Base-by-base conservation (phyloP, 2,888 invertebrate species). In the Amphipoea oculea region DNA sequence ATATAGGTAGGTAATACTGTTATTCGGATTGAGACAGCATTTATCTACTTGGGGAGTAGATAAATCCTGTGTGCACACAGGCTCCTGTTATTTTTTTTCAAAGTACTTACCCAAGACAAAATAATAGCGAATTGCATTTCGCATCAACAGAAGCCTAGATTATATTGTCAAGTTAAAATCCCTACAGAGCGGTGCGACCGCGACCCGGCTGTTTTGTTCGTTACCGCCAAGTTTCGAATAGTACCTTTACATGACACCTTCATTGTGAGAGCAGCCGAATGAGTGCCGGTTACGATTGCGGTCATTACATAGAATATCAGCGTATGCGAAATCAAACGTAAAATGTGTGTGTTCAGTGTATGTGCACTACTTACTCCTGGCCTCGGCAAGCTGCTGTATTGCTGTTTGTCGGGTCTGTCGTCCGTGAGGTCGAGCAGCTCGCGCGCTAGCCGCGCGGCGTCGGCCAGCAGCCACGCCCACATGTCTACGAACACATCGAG, bases 401-500 rank as follows among this genome's bases (percentile, higher is more conserved):
- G 96, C 84, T 96, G 97, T 86, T 96, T 97, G 89, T 96, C 96
- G 29, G 96, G 95, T 77, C 95, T 92, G 70, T 96, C 96, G 94
- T 98, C 97, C 92, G 98, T 98, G 88, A 98, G 96, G 96, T 99
- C 98, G 92, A 99, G 97, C 73, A 99, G 98, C 93, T 99, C 99
- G 93, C 99, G 98, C 62, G 99, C 99, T 83, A 99, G 98, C 45
- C 98, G 97, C 75, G 98, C 98, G n/a, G 99, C 98, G 94, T 99
- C 99, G 42, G 98, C 98, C 90, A 99, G 98, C 82, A 99, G 97
- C 97, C 99, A 98, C 92, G 99, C 99, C 98, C 99, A 99, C 98
- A 99, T 99, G 92, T 99, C 99, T 54, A 98, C 98, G 94, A 99
- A 99, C 87, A 99, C 99, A 96, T 99, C 99, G 75, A 99, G 97